Percentiles rank a stretch among this genome's conserved stretches.
These are phyloP conservation scores for Paratilapia polleni DNA, from an alignment of 2,113 vertebrate species.

Conservation along the genomic window DNA sequence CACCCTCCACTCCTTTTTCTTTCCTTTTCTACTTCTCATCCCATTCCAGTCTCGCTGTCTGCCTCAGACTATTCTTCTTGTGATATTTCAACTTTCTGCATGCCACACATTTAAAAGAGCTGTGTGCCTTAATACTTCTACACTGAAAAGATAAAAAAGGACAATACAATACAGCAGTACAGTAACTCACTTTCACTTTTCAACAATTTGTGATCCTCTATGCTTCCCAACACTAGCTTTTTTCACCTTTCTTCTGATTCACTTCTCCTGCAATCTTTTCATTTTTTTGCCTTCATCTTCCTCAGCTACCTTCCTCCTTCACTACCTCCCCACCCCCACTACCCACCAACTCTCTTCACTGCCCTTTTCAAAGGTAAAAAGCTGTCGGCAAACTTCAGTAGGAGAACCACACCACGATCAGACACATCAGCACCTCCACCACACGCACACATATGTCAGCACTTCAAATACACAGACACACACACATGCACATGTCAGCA, in stretches of 20 bases:
- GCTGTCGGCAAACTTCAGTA: constrained; percentile 57
- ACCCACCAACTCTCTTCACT: background rate
- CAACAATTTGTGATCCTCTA: background rate
- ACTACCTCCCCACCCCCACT: background rate
- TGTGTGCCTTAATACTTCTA: background rate
- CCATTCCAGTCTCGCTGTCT: background rate
- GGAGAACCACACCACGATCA: constrained; percentile 54
- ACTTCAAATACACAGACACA: constrained; percentile 27
- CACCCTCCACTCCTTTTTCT: background rate
- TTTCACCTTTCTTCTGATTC: background rate
- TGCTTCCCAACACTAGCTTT: background rate
- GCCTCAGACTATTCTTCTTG: background rate
- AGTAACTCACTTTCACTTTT: background rate
- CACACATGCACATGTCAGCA: constrained; percentile 48
- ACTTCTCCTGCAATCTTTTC: background rate
- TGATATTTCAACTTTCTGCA: background rate
- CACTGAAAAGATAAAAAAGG: constrained; percentile 1
- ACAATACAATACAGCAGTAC: background rate
- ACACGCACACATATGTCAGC: constrained; percentile 36
- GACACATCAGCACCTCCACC: constrained; percentile 66
- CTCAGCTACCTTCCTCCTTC: background rate
- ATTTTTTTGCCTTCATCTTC: background rate
- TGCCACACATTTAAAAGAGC: background rate
- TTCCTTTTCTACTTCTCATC: background rate
- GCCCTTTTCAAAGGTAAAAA: constrained; percentile 62